phyloP scores from a whole-genome alignment of 2,888 invertebrate species.

The Apotomis turbidana region DNA sequence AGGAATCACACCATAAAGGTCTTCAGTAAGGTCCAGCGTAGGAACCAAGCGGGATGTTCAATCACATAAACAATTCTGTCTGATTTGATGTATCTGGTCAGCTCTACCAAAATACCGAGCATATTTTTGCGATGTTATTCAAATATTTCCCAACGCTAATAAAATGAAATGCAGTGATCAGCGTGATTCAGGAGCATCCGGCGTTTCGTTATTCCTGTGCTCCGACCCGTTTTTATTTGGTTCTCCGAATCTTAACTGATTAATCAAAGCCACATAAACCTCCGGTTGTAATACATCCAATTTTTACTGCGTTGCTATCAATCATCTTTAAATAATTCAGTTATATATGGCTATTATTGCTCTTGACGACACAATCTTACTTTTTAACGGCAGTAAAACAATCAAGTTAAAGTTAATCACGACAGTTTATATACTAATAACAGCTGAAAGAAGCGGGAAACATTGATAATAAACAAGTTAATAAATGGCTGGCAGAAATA shows the following conservation, averaged over 20 bases:
- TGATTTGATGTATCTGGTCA: not conserved
- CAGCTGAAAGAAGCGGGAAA: slow-evolving; percentile 7
- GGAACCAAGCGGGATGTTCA: no score
- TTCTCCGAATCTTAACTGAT: slow-evolving; percentile 60
- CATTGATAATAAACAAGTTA: slow-evolving; percentile 22
- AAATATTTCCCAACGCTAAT: slow-evolving; percentile 23
- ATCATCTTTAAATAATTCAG: slow-evolving; percentile 32
- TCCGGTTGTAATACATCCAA: slow-evolving; percentile 30
- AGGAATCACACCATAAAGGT: no score
- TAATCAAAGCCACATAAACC: slow-evolving; percentile 45
- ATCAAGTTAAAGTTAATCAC: slow-evolving; percentile 11
- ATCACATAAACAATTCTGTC: no score
- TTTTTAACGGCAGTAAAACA: slow-evolving; percentile 2
- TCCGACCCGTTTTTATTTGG: slow-evolving; percentile 58
- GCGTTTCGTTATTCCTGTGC: slow-evolving; percentile 64
- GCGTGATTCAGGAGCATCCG: slow-evolving; percentile 68
- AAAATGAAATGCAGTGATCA: slow-evolving; percentile 58
- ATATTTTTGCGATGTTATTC: slow-evolving; percentile 19
- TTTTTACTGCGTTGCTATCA: slow-evolving; percentile 31
- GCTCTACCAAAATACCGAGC: not conserved
- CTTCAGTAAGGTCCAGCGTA: no score
- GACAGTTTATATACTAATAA: slow-evolving; percentile 19
- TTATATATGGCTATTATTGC: slow-evolving; percentile 21
- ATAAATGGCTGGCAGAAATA: slow-evolving; percentile 13
- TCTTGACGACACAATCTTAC: not conserved